A percentile compares a stretch with the other conserved stretches of the same genome.
These are phyloP conservation scores for Lateolabrax maculatus DNA, from an alignment of 2,797 vertebrate genomes.

Conservation along the genomic window DNA sequence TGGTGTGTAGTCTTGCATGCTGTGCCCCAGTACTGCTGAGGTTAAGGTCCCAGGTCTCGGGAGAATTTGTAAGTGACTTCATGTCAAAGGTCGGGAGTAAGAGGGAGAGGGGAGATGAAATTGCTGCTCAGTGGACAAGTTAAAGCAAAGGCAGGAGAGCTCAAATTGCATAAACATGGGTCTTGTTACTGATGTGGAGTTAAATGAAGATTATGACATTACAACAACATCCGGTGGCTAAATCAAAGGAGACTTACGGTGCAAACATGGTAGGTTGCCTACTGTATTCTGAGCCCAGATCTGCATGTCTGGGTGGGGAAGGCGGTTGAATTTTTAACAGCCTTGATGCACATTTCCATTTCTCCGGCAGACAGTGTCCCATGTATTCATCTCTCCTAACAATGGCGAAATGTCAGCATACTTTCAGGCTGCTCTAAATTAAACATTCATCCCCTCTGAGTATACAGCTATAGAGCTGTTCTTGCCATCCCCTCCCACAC, in stretches of 20 bases:
- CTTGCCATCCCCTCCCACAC: conserved; percentile 54
- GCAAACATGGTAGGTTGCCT: conserved; percentile 15
- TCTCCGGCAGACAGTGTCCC: conserved; percentile 77
- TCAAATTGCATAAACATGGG: conserved; percentile 21
- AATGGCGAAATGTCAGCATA: conserved; percentile 85
- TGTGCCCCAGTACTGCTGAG: conserved; percentile 3
- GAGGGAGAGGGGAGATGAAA: not conserved
- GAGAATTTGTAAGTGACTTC: conserved; percentile 1
- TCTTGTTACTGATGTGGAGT: conserved; percentile 17
- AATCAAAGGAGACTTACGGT: conserved; percentile 48
- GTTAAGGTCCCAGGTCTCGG: conserved; percentile 5
- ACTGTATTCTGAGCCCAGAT: conserved; percentile 59
- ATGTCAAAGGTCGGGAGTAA: conserved; percentile 31
- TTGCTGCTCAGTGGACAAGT: conserved; percentile 10
- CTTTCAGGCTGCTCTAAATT: conserved; percentile 85
- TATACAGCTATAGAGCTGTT: conserved; percentile 69
- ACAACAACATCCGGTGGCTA: conserved; percentile 29
- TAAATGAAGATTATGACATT: conserved; percentile 42
- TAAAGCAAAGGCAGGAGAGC: conserved; percentile 10
- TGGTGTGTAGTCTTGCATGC: not conserved
- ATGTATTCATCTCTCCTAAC: conserved; percentile 82
- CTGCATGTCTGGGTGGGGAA: conserved; percentile 57
- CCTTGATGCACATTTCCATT: conserved; percentile 83
- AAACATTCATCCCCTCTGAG: conserved; percentile 83
- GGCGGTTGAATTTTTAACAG: conserved; percentile 83